These are phyloP conservation scores for Clitarchus hookeri DNA, from an alignment of 2,888 invertebrate genomes.

Conservation along the genomic window DNA sequence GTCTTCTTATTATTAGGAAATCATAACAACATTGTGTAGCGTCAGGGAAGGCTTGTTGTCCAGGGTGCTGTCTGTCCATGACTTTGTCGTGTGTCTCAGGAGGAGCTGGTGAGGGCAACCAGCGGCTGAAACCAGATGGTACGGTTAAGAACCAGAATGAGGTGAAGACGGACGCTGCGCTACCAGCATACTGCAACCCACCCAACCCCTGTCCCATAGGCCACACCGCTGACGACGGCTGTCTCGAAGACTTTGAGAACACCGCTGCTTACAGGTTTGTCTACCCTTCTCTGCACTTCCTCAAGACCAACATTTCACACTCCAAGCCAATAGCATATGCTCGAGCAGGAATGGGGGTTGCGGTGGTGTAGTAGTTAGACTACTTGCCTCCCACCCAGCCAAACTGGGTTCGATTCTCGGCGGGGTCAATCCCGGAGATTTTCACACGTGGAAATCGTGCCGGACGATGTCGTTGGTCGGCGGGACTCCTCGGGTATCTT, in stretches of 20 bases:
- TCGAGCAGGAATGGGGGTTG: too few species aligned
- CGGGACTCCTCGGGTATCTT: too few species aligned
- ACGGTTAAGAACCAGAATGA: conserved; percentile 66
- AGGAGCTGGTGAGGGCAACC: conserved; percentile 78
- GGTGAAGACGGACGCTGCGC: conserved; percentile 86
- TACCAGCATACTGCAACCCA: conserved; percentile 98
- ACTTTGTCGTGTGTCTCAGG: conserved; percentile 49
- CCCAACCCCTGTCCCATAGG: conserved; percentile 98
- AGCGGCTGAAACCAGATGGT: conserved; percentile 64
- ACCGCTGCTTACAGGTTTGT: conserved; percentile 55
- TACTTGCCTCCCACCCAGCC: too few species aligned
- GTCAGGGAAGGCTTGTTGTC: background rate
- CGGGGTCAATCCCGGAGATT: too few species aligned
- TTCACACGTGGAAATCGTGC: too few species aligned
- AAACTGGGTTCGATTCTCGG: too few species aligned
- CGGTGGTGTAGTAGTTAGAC: too few species aligned
- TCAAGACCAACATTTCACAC: background rate
- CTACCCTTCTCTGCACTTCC: too few species aligned
- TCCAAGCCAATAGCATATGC: too few species aligned
- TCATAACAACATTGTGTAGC: background rate
- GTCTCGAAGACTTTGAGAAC: conserved; percentile 90
- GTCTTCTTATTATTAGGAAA: too few species aligned
- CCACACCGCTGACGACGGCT: conserved; percentile 85
- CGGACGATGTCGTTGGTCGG: too few species aligned
- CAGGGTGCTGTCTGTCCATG: background rate